These are phyloP conservation scores for Serinus canaria DNA, from an alignment of 2,113 vertebrate species.

Conservation along the genomic window DNA sequence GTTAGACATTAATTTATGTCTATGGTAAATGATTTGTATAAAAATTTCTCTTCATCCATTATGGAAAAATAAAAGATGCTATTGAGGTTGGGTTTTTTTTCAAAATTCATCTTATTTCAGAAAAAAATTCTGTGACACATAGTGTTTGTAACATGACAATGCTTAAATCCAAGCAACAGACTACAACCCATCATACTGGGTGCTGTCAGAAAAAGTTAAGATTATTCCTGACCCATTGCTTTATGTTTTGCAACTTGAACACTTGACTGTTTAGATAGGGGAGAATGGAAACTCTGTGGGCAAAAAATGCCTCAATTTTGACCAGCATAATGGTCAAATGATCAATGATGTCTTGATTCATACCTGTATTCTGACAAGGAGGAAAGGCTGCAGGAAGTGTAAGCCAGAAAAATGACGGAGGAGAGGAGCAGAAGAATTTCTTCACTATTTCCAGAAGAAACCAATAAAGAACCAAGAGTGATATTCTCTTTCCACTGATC, in stretches of 20 bases:
- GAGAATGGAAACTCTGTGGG: background rate
- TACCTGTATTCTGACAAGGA: background rate
- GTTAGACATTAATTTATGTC: background rate
- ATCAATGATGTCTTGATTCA: background rate
- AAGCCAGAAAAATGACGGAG: background rate
- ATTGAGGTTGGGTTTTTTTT: background rate
- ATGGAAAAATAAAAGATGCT: background rate
- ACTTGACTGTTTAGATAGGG: background rate
- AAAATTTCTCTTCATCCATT: background rate
- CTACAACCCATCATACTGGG: background rate
- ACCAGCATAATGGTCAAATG: background rate
- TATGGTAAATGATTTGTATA: background rate
- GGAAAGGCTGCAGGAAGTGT: background rate
- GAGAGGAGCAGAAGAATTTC: background rate
- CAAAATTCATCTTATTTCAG: background rate
- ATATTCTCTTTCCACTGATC: background rate
- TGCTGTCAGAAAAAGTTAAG: background rate
- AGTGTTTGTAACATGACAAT: background rate
- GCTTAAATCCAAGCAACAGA: background rate
- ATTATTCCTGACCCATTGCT: background rate
- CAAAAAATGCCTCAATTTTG: background rate
- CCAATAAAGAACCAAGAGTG: background rate
- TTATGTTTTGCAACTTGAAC: background rate
- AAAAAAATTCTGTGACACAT: background rate
- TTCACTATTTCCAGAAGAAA: background rate